A percentile compares a stretch with the other conserved stretches of the same genome.
Evolutionary conservation across 2,797 vertebrate genomes (phyloP).

Genomic region (Silurus aristotelis): DNA sequence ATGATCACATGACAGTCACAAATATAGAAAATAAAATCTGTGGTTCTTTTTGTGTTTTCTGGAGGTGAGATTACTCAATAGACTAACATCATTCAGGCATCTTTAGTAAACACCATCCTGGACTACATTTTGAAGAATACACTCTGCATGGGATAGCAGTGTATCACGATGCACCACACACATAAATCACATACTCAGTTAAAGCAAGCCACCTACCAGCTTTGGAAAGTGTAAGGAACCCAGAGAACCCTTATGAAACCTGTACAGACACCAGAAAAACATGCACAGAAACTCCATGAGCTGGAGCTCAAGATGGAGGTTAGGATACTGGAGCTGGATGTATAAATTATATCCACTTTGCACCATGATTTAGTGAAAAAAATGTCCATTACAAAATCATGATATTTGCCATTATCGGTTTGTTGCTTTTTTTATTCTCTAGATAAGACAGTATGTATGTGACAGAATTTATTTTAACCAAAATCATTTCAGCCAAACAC

Average conservation of each 20-base stretch:
- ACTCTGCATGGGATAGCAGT: background rate
- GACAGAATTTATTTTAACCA: background rate
- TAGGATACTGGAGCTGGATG: background rate
- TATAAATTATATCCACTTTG: background rate
- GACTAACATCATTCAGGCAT: background rate
- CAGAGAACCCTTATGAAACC: conserved; percentile 8
- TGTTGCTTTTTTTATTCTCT: background rate
- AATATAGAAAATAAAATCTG: background rate
- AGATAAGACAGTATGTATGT: background rate
- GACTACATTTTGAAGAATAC: background rate
- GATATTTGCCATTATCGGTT: background rate
- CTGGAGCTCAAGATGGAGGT: background rate
- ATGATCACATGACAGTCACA: background rate
- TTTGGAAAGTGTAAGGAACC: background rate
- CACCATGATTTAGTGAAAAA: background rate
- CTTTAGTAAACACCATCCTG: background rate
- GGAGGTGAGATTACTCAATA: background rate
- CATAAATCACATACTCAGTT: background rate
- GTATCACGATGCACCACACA: background rate
- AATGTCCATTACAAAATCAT: background rate
- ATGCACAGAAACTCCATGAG: background rate
- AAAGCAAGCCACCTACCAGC: too few relatives aligned
- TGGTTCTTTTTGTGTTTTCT: background rate
- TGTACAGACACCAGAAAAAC: background rate
- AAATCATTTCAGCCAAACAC: background rate